Base-by-base conservation (phyloP, 2,797 vertebrate genomes). In the Sebastes elongatus region DNA sequence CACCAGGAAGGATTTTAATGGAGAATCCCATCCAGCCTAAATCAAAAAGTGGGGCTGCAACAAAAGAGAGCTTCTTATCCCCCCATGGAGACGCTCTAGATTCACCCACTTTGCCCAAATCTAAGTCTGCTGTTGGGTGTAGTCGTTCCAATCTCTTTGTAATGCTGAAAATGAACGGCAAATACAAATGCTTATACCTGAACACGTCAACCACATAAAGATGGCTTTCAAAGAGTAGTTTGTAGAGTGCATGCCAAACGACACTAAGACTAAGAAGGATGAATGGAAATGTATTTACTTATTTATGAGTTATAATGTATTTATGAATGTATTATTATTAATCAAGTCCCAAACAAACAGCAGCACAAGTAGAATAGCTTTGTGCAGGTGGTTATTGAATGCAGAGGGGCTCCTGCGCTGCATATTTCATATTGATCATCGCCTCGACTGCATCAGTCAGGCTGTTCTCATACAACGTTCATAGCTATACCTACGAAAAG, bases 41-140 rank as follows among this genome's bases (percentile, higher is more conserved):
- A 87, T 85, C 69, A 76, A 69, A 86, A 83, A 68, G 8, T 76
- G 42, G 59, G 64, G 46, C 78, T 82, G 23, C 71, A 81, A 85
- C 74, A 82, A 84, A 83, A 57, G 76, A 20, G 64, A 84, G 72
- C 78, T 69, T 73, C 65, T 78, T 56, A 79, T 81, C 23, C 68
- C 65, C 74, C 63, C 33, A 75, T 57, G 66, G 80, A 89, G 72
- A 63, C 7, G 61, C 66, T 86, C 87, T 66, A 84, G 46, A 86
- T 83, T 90, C 68, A 73, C 53, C 56, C 33, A 35, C 28, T 78
- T 80, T 6, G 8, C 64, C 66, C 25, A 82, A 76, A 86, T 71
- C 7, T 52, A 74, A 84, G 46, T 56, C 52, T 22, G 33, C 20
- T 74, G 16, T 62, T 61, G 30, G 42, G 30, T 46, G 25, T 59